Percentiles rank a stretch among this genome's conserved stretches.
Evolutionary conservation across 1,140 invertebrate genomes (phyloP).

Genomic region (Tetranychus cinnabarinus): DNA sequence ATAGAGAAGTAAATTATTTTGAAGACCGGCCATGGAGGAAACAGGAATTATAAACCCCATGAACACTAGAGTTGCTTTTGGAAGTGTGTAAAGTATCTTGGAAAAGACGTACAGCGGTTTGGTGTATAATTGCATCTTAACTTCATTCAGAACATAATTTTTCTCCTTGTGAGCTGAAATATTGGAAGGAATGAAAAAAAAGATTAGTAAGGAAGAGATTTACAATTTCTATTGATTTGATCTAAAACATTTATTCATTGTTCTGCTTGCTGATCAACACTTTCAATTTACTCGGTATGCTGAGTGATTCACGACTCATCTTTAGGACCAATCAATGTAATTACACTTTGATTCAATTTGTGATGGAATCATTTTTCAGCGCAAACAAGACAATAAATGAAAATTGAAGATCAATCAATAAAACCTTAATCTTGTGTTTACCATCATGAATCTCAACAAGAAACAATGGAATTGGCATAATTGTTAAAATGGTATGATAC

Average conservation of each 20-base stretch:
- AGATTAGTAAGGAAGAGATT: background rate
- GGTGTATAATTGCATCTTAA: conserved; percentile 49
- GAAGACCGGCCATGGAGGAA: conserved; percentile 62
- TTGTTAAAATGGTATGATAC: conserved; percentile 51
- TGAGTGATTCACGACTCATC: too few relatives aligned
- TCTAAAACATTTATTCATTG: background rate
- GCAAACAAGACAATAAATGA: background rate
- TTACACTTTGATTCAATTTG: too few relatives aligned
- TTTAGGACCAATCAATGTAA: too few relatives aligned
- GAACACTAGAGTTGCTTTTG: conserved; percentile 39
- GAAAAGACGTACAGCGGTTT: conserved; percentile 47
- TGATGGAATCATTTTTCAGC: background rate
- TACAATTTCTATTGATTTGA: background rate
- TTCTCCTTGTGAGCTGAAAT: conserved; percentile 33
- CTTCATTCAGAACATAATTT: conserved; percentile 44
- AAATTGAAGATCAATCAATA: background rate
- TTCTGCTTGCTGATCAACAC: too few relatives aligned
- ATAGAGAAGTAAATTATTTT: conserved; percentile 37
- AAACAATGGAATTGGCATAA: conserved; percentile 49
- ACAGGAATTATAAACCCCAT: conserved; percentile 57
- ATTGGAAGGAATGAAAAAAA: background rate
- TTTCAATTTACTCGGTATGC: too few relatives aligned
- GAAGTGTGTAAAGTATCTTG: conserved; percentile 34
- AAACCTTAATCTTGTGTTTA: conserved; percentile 1
- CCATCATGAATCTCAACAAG: conserved; percentile 37